Evolutionary conservation across 2,888 invertebrate genomes (phyloP).

Genomic region (Nomada ruficornis): DNA sequence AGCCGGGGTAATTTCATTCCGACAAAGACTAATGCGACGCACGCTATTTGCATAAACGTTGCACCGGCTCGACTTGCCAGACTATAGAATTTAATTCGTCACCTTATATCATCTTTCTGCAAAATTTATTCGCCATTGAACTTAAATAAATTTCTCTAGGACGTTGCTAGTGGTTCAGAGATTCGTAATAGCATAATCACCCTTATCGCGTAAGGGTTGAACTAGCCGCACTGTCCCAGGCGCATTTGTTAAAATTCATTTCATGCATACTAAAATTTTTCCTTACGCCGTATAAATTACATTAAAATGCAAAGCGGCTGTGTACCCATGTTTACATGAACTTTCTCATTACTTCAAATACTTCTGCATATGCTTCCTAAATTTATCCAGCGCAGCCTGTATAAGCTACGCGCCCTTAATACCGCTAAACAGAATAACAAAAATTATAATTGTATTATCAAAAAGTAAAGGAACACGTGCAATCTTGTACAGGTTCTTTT

Average conservation of each 20-base stretch:
- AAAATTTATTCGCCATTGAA: too few species aligned
- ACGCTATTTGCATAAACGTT: background rate
- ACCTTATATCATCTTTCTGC: background rate
- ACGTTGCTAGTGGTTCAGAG: too few species aligned
- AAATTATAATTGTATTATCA: too few species aligned
- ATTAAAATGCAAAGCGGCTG: constrained; percentile 29
- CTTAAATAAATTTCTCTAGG: too few species aligned
- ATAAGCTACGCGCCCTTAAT: too few species aligned
- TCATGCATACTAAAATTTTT: constrained; percentile 33
- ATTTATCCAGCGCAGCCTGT: background rate
- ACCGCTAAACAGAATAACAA: too few species aligned
- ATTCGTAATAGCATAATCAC: too few species aligned
- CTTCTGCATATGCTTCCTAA: background rate
- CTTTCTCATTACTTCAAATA: constrained; percentile 8
- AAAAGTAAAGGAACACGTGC: too few species aligned
- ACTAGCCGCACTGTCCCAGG: background rate
- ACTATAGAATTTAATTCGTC: background rate
- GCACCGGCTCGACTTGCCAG: background rate
- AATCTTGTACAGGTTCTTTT: too few species aligned
- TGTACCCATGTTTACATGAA: constrained; percentile 17
- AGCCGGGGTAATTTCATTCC: background rate
- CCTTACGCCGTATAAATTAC: constrained; percentile 29
- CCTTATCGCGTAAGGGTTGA: constrained; percentile 16
- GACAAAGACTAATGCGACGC: background rate
- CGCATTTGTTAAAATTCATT: constrained; percentile 33